These are phyloP conservation scores for Zonitis immaculata DNA, from an alignment of 2,888 invertebrate genomes.

Conservation along the genomic window DNA sequence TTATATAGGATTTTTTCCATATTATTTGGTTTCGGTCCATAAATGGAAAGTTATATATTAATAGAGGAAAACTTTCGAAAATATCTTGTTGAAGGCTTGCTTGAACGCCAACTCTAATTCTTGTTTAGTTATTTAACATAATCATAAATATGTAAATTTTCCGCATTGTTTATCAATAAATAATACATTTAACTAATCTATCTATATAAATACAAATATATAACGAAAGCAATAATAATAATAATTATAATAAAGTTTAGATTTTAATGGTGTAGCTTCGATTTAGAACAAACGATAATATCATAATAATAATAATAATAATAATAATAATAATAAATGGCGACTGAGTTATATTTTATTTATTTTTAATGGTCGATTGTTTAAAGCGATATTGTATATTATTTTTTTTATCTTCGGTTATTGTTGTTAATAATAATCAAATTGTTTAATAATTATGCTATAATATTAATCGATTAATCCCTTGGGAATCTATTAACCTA, in stretches of 20 bases:
- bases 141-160: background rate
- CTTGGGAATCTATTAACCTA: background rate
- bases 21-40: too few relatives aligned
- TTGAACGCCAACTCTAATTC: background rate
- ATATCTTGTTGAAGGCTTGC: background rate
- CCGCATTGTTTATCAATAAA: background rate
- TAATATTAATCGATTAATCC: background rate
- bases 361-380: constrained; percentile 21
- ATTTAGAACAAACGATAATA: constrained; percentile 15
- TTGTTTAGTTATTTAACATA: background rate
- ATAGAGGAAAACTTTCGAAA: too few relatives aligned
- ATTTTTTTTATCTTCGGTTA: background rate
- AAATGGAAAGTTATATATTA: too few relatives aligned
- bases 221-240: constrained; percentile 2
- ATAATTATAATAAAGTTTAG: constrained; percentile 8
- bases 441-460: background rate
- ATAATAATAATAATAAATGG: constrained; percentile 18
- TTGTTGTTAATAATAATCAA: background rate
- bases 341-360: constrained; percentile 17
- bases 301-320: too few relatives aligned
- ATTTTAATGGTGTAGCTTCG: constrained; percentile 13
- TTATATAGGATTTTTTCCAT: too few relatives aligned
- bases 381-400: constrained; percentile 18
- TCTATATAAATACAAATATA: background rate
- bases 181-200: background rate